Base-by-base conservation (phyloP, 2,113 vertebrate species). In the Salvelinus fontinalis region DNA sequence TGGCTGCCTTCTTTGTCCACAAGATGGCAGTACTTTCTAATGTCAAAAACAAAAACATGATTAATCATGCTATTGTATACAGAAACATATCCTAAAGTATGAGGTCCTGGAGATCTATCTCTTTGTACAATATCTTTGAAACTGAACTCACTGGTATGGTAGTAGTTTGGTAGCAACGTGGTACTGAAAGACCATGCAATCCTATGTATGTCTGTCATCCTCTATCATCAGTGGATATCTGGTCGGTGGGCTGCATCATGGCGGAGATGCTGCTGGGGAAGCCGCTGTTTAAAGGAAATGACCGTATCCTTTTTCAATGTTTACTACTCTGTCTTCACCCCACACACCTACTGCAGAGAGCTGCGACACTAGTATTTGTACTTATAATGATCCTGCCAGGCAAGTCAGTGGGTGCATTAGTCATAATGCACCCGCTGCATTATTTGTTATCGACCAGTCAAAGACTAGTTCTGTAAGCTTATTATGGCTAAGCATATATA, bases 181-280 rank as follows among this genome's bases (percentile, higher is more conserved):
- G 2, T 57, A 57, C 54, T 6, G 54, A 57, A 57, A 7, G 54
- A 57, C 4, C 1, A 57, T 57, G 13, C 66, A 4, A 11, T n/a
- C 16, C 20, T 26, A 34, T 9, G 16, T 16, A 34, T 22, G 16
- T 54, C 51, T 67, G 13, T 85, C 9, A 22, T 84, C 20, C 24
- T 84, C 22, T 91, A 85, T 88, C 22, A 44, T 73, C 92, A 99
- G 98, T 99, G 93, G 98, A 99, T 77, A 97, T 99, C 88, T 99
- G 98, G 98, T 99, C 97, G 0, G 97, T 96, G 60, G 98, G 97
- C 71, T 99, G 98, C 77, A 99, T 99, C 89, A 98, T 99, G 97
- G 98, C 98, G 0, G 98, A 99, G 92, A 99, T 99, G 97, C 94
- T 99, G 76, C 93, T 95, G 0, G 97, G 96, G 54, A 96, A 95